Percentiles rank a stretch among this genome's conserved stretches.
Evolutionary conservation across 2,888 invertebrate species (phyloP).

Genomic region (Napeogenes sylphis): DNA sequence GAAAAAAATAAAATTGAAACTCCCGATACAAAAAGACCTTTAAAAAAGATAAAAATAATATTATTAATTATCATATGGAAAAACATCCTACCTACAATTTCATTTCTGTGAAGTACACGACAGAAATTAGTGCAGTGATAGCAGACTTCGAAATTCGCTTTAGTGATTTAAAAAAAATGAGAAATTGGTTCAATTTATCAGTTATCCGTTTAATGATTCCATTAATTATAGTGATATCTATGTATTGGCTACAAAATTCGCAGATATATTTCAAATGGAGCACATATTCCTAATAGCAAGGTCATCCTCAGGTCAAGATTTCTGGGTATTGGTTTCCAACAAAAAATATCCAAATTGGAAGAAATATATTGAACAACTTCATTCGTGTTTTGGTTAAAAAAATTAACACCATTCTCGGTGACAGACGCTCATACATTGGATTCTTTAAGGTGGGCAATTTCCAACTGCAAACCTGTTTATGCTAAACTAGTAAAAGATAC

Average conservation of each 20-base stretch:
- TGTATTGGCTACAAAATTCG: constrained; percentile 34
- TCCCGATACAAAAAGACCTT: too few species aligned
- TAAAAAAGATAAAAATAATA: too few species aligned
- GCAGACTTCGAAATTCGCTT: too few species aligned
- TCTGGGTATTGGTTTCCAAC: constrained; percentile 37
- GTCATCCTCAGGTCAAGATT: constrained; percentile 29
- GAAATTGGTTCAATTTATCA: too few species aligned
- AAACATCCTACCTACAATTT: constrained; percentile 35
- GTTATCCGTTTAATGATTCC: too few species aligned
- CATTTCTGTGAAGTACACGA: constrained; percentile 31
- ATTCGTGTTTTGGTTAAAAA: constrained; percentile 20
- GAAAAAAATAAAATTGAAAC: too few species aligned
- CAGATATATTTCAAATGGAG: constrained; percentile 28
- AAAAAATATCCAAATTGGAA: constrained; percentile 33
- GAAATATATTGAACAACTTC: too few species aligned
- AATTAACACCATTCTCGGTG: constrained; percentile 30
- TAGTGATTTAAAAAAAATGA: too few species aligned
- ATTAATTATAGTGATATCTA: constrained; percentile 27
- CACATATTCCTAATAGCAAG: constrained; percentile 33
- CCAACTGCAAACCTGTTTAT: not conserved
- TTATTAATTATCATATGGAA: constrained; percentile 27
- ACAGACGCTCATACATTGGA: not conserved
- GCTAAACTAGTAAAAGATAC: too few species aligned
- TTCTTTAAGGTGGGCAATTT: not conserved
- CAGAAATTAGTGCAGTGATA: not conserved